Evolutionary conservation across 2,888 invertebrate genomes (phyloP), one percentile per base, ranked within the genome.

Genomic region (Gibbula magus): DNA sequence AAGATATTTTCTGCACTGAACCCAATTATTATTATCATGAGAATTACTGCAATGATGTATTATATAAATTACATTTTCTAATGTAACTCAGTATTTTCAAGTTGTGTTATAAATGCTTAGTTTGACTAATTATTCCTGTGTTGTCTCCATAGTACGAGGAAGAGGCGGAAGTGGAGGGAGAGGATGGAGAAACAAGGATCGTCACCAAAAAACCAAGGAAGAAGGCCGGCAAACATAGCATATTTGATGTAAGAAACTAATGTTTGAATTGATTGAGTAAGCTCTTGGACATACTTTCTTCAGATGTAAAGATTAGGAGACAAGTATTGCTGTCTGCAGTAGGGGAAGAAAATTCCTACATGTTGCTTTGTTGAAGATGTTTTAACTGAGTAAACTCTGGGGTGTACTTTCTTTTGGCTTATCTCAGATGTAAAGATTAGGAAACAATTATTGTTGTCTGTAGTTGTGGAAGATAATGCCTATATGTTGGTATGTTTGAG

Each of bases 181-280:
- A 88, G 79, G 92, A 89, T 35, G 88, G 84, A 10, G 87, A 86
- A 29, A 82, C 81, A 8, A 75, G 86, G 73, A 82, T 78, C n/a
- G 88, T 89, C 84, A 77, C 87, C 61, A 86, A 90, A 82, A 90
- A 91, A 84, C 81, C 79, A 22, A 89, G 90, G 84, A 87, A 89
- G 84, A 85, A 88, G 75, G 77, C 86, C 32, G 84, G 89, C 0
- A 91, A 91, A 86, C 92, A 91, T 83, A 92, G 90, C 80, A 93
- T 92, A 32, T 92, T 90, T 88, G 93, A 93, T 82, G 92, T 92
- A 85, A 88, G 86, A 79, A 16, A 35, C 4, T 39, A 18, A 7
- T 22, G 1, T 25, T 5, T 25, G 54, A 18, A 18, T 20, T 18
- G n/a, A n/a, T n/a, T 5, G 8, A 20, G 2, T 4, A 54, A n/a